Conservation (phyloP, 2,113 vertebrate species). For the Datnioides undecimradiatus region DNA sequence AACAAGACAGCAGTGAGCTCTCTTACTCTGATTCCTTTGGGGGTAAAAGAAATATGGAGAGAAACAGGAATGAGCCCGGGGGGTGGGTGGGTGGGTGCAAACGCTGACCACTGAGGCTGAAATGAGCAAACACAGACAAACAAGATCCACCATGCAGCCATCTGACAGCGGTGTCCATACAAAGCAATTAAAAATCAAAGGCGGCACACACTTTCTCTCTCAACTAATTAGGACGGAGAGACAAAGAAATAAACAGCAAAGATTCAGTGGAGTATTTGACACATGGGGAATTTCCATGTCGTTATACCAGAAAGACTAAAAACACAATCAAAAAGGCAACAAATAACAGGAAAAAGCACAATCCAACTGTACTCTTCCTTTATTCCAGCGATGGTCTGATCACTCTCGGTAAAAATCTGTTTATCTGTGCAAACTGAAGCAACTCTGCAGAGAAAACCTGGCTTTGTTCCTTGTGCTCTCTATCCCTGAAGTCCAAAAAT, state of each 20-base stretch:
- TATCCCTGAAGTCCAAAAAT: neutral
- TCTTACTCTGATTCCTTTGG: slow-evolving; percentile 14
- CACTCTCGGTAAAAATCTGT: neutral
- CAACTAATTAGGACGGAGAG: slow-evolving; percentile 50
- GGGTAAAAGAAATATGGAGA: slow-evolving; percentile 18
- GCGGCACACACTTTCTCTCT: slow-evolving; percentile 25
- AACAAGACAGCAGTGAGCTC: slow-evolving; percentile 14
- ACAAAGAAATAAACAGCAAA: slow-evolving; percentile 35
- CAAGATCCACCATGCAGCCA: slow-evolving; percentile 14
- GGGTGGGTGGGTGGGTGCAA: too few species aligned
- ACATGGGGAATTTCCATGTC: neutral
- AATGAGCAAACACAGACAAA: slow-evolving; percentile 40
- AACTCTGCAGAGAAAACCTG: neutral
- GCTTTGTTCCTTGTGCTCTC: neutral
- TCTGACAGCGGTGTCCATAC: slow-evolving; percentile 48
- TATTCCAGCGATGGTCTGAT: neutral
- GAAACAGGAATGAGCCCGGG: slow-evolving; percentile 8
- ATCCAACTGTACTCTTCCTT: neutral
- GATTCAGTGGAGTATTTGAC: slow-evolving; percentile 31
- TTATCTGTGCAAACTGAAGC: neutral
- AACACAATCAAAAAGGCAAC: neutral
- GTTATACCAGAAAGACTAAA: neutral
- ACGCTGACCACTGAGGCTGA: slow-evolving; percentile 34
- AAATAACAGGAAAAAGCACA: neutral
- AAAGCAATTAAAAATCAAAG: slow-evolving; percentile 46